Conservation (phyloP, 1,140 invertebrate genomes). For the Lasaia peninsularis region DNA sequence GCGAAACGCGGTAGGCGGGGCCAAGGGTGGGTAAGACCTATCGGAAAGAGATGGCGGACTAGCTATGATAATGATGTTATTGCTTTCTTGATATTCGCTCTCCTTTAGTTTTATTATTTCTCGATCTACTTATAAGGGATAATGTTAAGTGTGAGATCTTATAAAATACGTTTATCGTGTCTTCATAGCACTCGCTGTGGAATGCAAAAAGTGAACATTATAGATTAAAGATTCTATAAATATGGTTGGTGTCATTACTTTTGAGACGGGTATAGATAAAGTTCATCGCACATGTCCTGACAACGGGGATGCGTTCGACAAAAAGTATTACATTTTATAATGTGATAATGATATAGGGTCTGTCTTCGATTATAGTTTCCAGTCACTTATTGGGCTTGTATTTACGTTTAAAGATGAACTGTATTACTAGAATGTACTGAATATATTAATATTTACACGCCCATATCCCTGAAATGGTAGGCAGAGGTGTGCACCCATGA, state of each 20-base stretch:
- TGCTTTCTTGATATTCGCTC: conserved; percentile 73
- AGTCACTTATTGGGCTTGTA: not conserved
- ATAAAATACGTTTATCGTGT: conserved; percentile 72
- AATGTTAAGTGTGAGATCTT: conserved; percentile 71
- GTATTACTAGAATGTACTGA: not conserved
- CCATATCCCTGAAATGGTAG: too few species aligned
- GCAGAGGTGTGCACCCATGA: too few species aligned
- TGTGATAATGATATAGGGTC: conserved; percentile 9
- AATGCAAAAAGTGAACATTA: conserved; percentile 65
- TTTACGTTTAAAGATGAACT: not conserved
- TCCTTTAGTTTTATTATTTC: conserved; percentile 75
- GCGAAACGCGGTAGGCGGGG: conserved; percentile 71
- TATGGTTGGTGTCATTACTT: conserved; percentile 16
- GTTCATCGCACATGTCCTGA: conserved; percentile 45
- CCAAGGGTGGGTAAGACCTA: conserved; percentile 67
- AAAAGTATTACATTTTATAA: conserved; percentile 6
- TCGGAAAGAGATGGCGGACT: conserved; percentile 73
- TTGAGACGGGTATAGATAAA: conserved; percentile 40
- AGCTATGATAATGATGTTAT: conserved; percentile 77
- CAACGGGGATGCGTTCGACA: conserved; percentile 29
- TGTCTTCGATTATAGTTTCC: not conserved
- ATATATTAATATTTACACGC: too few species aligned
- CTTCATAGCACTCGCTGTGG: conserved; percentile 47
- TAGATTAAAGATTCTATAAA: conserved; percentile 54
- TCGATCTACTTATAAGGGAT: conserved; percentile 76